Conservation (phyloP, 2,888 invertebrate genomes). For the Mesodorylaimus sp. region DNA sequence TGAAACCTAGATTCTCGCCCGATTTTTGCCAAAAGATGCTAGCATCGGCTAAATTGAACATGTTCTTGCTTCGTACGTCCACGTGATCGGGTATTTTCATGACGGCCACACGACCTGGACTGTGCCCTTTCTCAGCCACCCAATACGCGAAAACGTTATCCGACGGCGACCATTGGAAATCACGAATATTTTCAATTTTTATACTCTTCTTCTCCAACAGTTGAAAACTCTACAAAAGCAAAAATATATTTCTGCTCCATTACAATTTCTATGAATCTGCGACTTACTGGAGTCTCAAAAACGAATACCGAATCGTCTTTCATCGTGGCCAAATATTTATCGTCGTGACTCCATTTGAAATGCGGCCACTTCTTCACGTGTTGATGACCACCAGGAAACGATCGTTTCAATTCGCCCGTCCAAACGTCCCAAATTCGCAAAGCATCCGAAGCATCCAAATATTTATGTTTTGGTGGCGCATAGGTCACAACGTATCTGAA, state of each 20-base stretch:
- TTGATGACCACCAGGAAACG: constrained; percentile 43
- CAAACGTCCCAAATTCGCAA: constrained; percentile 86
- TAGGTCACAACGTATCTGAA: constrained; percentile 70
- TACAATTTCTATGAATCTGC: too few relatives aligned
- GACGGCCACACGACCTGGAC: constrained; percentile 74
- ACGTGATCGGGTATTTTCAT: constrained; percentile 62
- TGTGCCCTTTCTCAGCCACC: constrained; percentile 64
- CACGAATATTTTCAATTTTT: constrained; percentile 48
- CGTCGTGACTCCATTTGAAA: constrained; percentile 67
- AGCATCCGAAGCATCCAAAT: constrained; percentile 54
- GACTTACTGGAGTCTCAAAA: constrained; percentile 67
- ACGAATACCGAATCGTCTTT: constrained; percentile 58
- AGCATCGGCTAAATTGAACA: constrained; percentile 88
- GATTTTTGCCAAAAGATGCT: constrained; percentile 97
- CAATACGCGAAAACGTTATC: constrained; percentile 90
- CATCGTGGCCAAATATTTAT: constrained; percentile 76
- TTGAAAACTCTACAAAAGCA: constrained; percentile 53
- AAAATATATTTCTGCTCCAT: too few relatives aligned
- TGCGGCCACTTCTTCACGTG: constrained; percentile 20
- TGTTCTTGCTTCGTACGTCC: constrained; percentile 62
- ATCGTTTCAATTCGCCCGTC: constrained; percentile 75
- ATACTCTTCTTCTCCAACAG: constrained; percentile 82
- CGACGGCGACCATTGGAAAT: constrained; percentile 94
- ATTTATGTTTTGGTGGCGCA: constrained; percentile 46
- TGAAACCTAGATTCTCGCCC: constrained; percentile 90